Base-by-base conservation (phyloP, 2,888 invertebrate genomes). In the Myopa tessellatipennis region DNA sequence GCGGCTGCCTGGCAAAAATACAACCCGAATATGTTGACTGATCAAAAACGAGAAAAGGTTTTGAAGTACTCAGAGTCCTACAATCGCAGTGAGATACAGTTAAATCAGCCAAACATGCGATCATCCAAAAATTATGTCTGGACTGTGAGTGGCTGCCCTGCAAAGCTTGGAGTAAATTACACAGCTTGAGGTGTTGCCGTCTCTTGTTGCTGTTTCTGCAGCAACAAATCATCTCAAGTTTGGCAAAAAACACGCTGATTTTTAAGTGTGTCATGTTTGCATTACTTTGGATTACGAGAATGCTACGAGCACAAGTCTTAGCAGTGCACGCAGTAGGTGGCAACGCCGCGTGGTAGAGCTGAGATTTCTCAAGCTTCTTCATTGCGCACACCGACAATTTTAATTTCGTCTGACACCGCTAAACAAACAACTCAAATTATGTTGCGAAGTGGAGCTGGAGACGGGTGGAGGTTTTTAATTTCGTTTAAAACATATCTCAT, bases 111-210 rank as follows among this genome's bases (percentile, higher is more conserved):
- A 26, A 61, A 61, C 73, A 73, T 61, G 73, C 73, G 26, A 61
- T 73, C 40, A 18, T 12, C 60, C 16, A 5, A 52, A 45, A 36
- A 38, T 67, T 36, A 6, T 2, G n/a, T 67, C 40, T 34, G 40
- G 16, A 38, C 16, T 67, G 40, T 36, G 67, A 67, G 38, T 45
- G 36, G 14, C 12, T 7, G 14, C 45, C 36, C 50, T 45, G 8
- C 34, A 34, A 74, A 52, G 36, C 7, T 3, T 65, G 38, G 38
- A 65, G 4, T 52, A 65, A 74, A 67, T 67, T 58, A 18, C 74
- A 74, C 74, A 74, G 74, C 74, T 74, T 74, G 74, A 74, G 67
- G 55, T 74, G 67, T 67, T 74, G 52, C 26, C n/a, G 34, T 38
- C 7, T 34, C 10, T 65, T 36, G 14, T 61, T 73, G 60, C 18